Evolutionary conservation across 2,113 vertebrate species (phyloP).

Genomic region (Phaetusa simplex): DNA sequence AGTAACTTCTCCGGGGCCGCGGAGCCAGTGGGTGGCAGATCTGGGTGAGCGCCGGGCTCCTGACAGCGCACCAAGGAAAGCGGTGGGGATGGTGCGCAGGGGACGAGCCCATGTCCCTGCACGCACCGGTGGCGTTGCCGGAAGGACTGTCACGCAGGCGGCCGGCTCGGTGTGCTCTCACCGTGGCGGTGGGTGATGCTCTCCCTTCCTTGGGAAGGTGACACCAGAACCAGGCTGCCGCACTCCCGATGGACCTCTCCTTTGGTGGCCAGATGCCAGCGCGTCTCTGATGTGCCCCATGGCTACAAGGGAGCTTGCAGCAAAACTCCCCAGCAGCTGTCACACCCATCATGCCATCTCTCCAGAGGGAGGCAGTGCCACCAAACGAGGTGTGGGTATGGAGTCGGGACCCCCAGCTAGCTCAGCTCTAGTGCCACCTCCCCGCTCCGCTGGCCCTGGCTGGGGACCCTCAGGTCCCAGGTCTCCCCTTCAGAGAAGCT

Average conservation of each 20-base stretch:
- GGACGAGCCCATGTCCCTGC: rapidly evolving
- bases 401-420: rapidly evolving
- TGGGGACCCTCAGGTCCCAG: background rate
- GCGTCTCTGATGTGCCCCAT: rapidly evolving
- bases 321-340: background rate
- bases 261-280: background rate
- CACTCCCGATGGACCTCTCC: background rate
- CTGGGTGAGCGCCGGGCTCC: background rate
- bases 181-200: rapidly evolving
- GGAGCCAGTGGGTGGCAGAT: background rate
- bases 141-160: background rate
- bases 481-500: rapidly evolving
- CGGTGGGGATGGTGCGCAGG: rapidly evolving
- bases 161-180: rapidly evolving
- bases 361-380: background rate
- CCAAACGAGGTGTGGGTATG: rapidly evolving
- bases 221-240: rapidly evolving
- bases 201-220: background rate
- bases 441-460: rapidly evolving
- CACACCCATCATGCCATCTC: background rate
- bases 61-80: background rate
- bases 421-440: background rate
- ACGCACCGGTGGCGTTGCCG: rapidly evolving
- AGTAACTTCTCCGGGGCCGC: background rate
- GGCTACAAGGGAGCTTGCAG: background rate